Conservation (phyloP, 2,888 invertebrate genomes). For the Muschampia plurimacula region DNA sequence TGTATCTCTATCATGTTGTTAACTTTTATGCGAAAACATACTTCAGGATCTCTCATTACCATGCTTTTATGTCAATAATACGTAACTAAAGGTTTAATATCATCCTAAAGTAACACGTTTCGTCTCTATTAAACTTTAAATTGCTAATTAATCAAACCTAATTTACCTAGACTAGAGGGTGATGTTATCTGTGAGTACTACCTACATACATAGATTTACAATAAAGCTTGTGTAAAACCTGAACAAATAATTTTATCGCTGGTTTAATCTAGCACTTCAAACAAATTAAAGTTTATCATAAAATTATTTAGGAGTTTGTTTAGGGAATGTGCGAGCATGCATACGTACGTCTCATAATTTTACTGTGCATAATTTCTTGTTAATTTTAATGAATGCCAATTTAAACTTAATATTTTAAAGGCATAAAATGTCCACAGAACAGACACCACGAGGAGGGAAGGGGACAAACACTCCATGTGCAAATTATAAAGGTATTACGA, state of each 20-base stretch:
- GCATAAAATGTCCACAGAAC: conserved; percentile 54
- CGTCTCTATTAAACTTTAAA: neutral
- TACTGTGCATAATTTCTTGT: conserved; percentile 70
- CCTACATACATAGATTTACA: neutral
- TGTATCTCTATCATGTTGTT: neutral
- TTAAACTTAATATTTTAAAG: conserved; percentile 47
- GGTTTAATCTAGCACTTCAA: conserved; percentile 18
- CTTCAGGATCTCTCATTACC: neutral
- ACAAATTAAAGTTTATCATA: conserved; percentile 8
- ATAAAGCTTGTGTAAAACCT: conserved; percentile 11
- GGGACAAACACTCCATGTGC: conserved; percentile 84
- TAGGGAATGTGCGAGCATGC: conserved; percentile 59
- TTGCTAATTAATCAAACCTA: conserved; percentile 21
- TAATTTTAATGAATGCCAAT: conserved; percentile 59
- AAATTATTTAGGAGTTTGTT: conserved; percentile 39
- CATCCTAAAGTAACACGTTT: neutral
- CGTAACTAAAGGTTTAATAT: neutral
- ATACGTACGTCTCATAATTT: conserved; percentile 61
- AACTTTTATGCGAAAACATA: conserved; percentile 2
- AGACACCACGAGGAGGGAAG: conserved; percentile 78
- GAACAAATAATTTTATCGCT: conserved; percentile 11
- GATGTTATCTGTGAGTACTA: conserved; percentile 4
- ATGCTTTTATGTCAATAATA: neutral
- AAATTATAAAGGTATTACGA: conserved; percentile 84
- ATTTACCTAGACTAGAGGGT: conserved; percentile 3